These are phyloP conservation scores for Spilarctia lutea DNA, from an alignment of 2,888 invertebrate genomes.

Conservation along the genomic window DNA sequence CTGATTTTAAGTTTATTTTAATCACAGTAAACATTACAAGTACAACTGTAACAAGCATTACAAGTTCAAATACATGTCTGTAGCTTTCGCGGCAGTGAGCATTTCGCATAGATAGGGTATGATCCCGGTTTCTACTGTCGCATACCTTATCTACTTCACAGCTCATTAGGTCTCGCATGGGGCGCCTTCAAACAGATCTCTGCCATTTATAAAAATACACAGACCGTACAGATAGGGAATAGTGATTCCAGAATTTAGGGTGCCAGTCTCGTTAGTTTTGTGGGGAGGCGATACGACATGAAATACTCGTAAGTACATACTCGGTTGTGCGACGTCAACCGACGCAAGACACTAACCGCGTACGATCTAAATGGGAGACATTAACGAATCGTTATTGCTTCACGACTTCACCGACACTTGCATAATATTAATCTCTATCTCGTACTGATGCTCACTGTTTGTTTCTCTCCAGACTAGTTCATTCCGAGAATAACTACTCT, in stretches of 20 bases:
- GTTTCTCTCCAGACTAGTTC: conserved; percentile 64
- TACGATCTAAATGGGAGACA: conserved; percentile 82
- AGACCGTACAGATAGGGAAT: conserved; percentile 76
- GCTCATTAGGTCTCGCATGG: conserved; percentile 83
- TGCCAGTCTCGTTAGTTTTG: conserved; percentile 70
- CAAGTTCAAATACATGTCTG: conserved; percentile 59
- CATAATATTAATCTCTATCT: conserved; percentile 81
- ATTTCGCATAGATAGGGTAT: conserved; percentile 75
- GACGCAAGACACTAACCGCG: conserved; percentile 78
- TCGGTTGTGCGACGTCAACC: conserved; percentile 67
- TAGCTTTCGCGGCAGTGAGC: conserved; percentile 68
- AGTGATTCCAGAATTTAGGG: conserved; percentile 77
- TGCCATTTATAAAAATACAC: conserved; percentile 84
- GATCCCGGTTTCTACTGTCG: conserved; percentile 76
- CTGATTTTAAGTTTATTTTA: conserved; percentile 52
- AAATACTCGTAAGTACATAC: conserved; percentile 66
- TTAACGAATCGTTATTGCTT: conserved; percentile 83
- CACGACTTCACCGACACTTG: conserved; percentile 78
- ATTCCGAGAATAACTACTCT: conserved; percentile 64
- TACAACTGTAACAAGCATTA: conserved; percentile 54
- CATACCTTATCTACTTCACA: conserved; percentile 87
- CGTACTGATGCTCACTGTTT: conserved; percentile 65
- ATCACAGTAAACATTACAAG: conserved; percentile 45
- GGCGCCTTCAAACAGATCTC: conserved; percentile 75
- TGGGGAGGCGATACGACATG: conserved; percentile 65